Conservation (phyloP, 2,888 invertebrate species). For the Drosophila yooni region DNA sequence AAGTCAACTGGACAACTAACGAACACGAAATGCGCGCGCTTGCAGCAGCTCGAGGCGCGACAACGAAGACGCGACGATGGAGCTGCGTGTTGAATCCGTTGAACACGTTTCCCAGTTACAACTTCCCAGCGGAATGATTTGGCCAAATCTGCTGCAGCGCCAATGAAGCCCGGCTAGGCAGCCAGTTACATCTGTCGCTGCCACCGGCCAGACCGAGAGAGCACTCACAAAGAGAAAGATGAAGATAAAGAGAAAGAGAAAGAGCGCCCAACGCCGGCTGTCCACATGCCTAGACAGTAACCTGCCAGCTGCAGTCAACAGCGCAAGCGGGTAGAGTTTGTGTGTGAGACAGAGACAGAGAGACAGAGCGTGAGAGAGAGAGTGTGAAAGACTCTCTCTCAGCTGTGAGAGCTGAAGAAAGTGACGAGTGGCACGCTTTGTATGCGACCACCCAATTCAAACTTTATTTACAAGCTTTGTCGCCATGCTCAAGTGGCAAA, state of each 20-base stretch:
- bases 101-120: constrained; percentile 71
- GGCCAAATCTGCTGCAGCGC: constrained; percentile 62
- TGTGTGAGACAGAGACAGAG: not conserved
- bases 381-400: not conserved
- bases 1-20: constrained; percentile 17
- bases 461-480: constrained; percentile 4
- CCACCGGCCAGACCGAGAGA: constrained; percentile 14
- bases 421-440: constrained; percentile 17
- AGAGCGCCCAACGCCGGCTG: constrained; percentile 15
- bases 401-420: constrained; percentile 35
- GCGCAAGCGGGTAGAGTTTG: not conserved
- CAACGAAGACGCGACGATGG: constrained; percentile 11
- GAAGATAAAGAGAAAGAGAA: constrained; percentile 15
- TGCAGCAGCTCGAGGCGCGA: constrained; percentile 23
- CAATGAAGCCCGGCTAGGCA: constrained; percentile 53
- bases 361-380: constrained; percentile 3
- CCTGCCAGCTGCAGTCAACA: constrained; percentile 12
- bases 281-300: constrained; percentile 2
- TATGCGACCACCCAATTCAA: constrained; percentile 20
- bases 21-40: constrained; percentile 40
- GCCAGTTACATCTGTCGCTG: constrained; percentile 22
- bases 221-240: constrained; percentile 1
- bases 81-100: constrained; percentile 39
- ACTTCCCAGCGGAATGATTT: constrained; percentile 76
- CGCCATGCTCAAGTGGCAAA: constrained; percentile 12